A percentile compares a stretch with the other conserved stretches of the same genome.
phyloP scores from a whole-genome alignment of 2,113 vertebrate species.

The Arenaria interpres region DNA sequence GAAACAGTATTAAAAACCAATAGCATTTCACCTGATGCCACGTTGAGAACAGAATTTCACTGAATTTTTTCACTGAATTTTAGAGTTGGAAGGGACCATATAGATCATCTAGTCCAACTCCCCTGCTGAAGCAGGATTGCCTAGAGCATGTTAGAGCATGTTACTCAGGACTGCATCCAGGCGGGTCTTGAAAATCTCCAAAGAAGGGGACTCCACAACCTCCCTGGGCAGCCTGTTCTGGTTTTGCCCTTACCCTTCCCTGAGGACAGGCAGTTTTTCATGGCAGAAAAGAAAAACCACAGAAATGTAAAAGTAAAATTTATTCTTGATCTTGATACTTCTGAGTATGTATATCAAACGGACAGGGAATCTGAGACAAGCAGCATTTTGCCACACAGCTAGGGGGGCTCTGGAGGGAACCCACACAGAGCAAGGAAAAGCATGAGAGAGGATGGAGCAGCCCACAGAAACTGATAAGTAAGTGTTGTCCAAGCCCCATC shows the following conservation, averaged over 20 bases:
- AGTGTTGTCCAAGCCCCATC: too few species aligned
- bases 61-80: too few species aligned
- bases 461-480: neutral
- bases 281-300: neutral
- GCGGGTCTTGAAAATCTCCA: too few species aligned
- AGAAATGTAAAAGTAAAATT: neutral
- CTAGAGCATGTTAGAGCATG: too few species aligned
- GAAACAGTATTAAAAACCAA: neutral
- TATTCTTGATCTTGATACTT: neutral
- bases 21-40: neutral
- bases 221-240: too few species aligned
- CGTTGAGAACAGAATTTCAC: neutral
- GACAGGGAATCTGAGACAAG: neutral
- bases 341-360: fast-evolving
- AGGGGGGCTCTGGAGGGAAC: neutral
- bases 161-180: too few species aligned
- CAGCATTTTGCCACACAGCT: neutral
- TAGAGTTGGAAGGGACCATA: too few species aligned
- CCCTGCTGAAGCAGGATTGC: too few species aligned
- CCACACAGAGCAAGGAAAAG: neutral
- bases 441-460: neutral
- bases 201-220: too few species aligned
- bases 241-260: neutral
- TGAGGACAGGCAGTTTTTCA: neutral
- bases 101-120: too few species aligned